Evolutionary conservation across 2,888 invertebrate genomes (phyloP), one percentile per base, ranked within the genome.

Genomic region (Drosophila robusta): DNA sequence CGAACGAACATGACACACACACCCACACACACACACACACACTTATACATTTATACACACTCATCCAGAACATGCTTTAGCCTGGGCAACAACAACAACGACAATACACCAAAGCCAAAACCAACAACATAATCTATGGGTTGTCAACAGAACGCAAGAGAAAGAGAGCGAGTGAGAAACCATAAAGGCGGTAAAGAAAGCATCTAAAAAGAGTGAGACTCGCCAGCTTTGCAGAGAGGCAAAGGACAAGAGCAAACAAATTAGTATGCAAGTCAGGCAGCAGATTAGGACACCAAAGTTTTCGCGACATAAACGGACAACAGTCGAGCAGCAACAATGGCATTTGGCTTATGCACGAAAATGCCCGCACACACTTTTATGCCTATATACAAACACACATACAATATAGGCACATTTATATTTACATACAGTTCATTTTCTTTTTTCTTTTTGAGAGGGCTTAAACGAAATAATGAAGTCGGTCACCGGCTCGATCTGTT

Each of bases 221-320:
- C 44, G 39, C 52, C 45, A 22, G 47, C 49, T 44, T 18, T 36
- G 46, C 34, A 36, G 44, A 57, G 26, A 36, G 36, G 26, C 34
- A 46, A 32, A 41, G 75, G 22, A 55, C 26, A 46, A 72, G 49
- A 83, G 72, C 84, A 87, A 87, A 84, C 87, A 89, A 87, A 87
- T 87, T 87, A 87, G 86, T 89, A 87, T 87, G 86, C 86, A 87
- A 87, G 86, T 82, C 86, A 72, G 78, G 71, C 89, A 82, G 82
- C 88, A 87, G 86, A 87, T 87, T 87, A 87, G 89, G 86, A 87
- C 86, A 87, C 86, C 86, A 89, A 87, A 89, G 82, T 87, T 87
- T 88, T 87, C 88, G 83, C 87, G 83, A 87, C 88, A 85, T 75
- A 89, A 86, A 81, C 80, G 89, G 75, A 81, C 82, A 76, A 75